Evolutionary conservation across 2,797 vertebrate genomes (phyloP), one percentile per base, ranked within the genome.

Genomic region (Pangasius djambal): DNA sequence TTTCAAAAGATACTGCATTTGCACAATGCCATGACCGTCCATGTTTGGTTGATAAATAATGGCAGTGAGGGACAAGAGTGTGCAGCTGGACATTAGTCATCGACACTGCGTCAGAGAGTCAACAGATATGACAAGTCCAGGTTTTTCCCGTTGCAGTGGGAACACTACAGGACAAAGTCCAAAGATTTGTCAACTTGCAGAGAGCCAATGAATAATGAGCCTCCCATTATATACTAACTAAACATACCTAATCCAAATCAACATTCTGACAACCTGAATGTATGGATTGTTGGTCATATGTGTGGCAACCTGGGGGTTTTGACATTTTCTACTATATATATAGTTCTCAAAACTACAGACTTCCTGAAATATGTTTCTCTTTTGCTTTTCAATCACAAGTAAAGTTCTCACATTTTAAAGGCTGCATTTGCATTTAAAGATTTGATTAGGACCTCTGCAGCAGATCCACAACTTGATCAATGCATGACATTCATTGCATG

Each of bases 101-200:
- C 31, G 9, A 74, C 67, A 31, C 37, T 61, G 52, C 22, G 72
- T 78, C 34, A 85, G 34, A 34, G 65, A 57, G 74, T 79, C 88
- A 88, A 84, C 69, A 84, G 61, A 52, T 44, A 9, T 67, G 59
- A 78, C 15, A 52, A 13, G 50, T 86, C 15, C 77, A 86, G 75
- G 83, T 31, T 34, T 69, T 85, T 82, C 37, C 88, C 59, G 1
- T 44, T 65, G 57, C 4, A 0, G 0, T 72, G n/a, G 25, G 52
- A 86, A 86, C 20, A 18, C 67, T 83, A 18, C 13, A 74, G 88
- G 79, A 59, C 78, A 89, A 89, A 89, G 85, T 87, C 57, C 85
- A 86, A 20, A 16, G 50, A 25, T 50, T 55, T 52, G 48, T 70
- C 44, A 37, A 67, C 61, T 40, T 55, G 31, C 40, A 86, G 8